Evolutionary conservation across 1,140 invertebrate species (phyloP), one percentile per base, ranked within the genome.

Genomic region (Capitella teleta): DNA sequence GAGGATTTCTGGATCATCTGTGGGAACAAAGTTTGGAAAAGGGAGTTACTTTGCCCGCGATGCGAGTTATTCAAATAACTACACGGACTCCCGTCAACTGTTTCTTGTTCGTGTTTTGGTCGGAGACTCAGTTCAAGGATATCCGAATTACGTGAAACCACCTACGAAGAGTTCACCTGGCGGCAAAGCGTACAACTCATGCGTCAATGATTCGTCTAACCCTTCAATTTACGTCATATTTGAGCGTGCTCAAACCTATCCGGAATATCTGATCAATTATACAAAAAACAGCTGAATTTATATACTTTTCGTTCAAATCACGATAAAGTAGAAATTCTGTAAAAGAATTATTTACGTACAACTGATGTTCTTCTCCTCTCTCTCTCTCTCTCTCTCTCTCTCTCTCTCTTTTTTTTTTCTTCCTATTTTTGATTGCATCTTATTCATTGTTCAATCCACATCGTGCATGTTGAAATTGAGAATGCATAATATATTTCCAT

Each of bases 141-240:
- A 58, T 8, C n/a, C 25, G 18, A 38, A 25, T 18, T 59, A 54
- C 43, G 43, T 50, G 21, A 56, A 57, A 23, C 62, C 62, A 2
- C 63, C 65, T 5, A 57, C 58, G 24, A 49, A 54, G 0, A 45
- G 16, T 5, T 28, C 37, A 10, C 23, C 41, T 2, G 28, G 28
- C 26, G 42, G 53, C 57, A 57, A 54, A 24, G 5, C 51, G 14
- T 57, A 53, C 37, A 57, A 63, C 41, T 63, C 60, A 10, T 61
- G 60, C 47, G 60, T 63, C 23, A 59, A 65, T 51, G 51, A 58
- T 48, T n/a, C 46, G 5, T 24, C 37, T 1, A 30, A 44, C 19
- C 63, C 63, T 2, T 51, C 56, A 14, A 58, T 65, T 19, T 63
- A 57, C 55, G 63, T 65, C 4, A 58, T 63, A 34, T 63, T 62